Evolutionary conservation across 2,113 vertebrate species (phyloP).

Genomic region (Peromyscus polionotus): DNA sequence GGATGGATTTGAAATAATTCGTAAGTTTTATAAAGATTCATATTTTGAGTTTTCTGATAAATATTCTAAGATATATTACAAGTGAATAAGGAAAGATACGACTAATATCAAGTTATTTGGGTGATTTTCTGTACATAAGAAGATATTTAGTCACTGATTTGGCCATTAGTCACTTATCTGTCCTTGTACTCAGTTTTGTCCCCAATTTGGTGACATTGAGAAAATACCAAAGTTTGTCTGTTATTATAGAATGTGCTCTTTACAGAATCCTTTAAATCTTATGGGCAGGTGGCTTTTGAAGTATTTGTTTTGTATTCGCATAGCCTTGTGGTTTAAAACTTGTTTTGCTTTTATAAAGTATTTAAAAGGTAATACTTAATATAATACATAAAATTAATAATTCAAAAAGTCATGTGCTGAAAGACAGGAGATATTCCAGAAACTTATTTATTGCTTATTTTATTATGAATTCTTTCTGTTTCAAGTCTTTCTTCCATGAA

Average conservation of each 20-base stretch:
- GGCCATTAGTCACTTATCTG: neutral
- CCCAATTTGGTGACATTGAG: conserved; percentile 25
- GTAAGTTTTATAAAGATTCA: conserved; percentile 26
- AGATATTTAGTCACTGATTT: neutral
- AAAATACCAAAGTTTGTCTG: conserved; percentile 38
- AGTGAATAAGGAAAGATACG: conserved; percentile 24
- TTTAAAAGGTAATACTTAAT: conserved; percentile 51
- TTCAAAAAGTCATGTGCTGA: conserved; percentile 26
- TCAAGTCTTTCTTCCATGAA: conserved; percentile 54
- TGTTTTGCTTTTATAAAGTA: conserved; percentile 37
- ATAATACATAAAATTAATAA: conserved; percentile 31
- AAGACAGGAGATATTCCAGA: conserved; percentile 29
- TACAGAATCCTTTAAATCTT: neutral
- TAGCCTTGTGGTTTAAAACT: conserved; percentile 34
- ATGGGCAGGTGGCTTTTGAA: neutral
- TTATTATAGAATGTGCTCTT: neutral
- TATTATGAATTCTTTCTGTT: conserved; percentile 53
- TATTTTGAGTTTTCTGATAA: conserved; percentile 59
- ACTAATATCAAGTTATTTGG: neutral
- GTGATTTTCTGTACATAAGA: neutral
- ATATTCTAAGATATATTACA: conserved; percentile 20
- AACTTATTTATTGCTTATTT: neutral
- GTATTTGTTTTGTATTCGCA: neutral
- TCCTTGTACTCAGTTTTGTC: conserved; percentile 13
- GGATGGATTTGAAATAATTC: conserved; percentile 32